These are phyloP conservation scores for Oxytorus armatus DNA, from an alignment of 2,888 invertebrate species.

Conservation along the genomic window DNA sequence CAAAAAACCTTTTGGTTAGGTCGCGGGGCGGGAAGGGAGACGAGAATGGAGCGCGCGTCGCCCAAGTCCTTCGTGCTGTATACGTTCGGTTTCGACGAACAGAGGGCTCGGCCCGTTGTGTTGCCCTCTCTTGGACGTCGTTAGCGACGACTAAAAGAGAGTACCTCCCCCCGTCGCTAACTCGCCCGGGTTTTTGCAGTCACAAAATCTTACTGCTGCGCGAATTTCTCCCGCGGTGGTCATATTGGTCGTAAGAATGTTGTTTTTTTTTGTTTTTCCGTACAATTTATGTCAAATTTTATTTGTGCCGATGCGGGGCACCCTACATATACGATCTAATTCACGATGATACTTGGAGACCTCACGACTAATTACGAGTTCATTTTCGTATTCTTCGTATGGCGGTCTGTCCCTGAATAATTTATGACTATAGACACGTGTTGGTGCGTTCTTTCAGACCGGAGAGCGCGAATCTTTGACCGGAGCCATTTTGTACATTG, in stretches of 20 bases:
- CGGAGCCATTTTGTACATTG: no score
- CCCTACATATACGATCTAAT: background rate
- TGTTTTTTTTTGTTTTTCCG: conserved; percentile 5
- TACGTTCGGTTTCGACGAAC: conserved; percentile 65
- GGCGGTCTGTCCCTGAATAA: no score
- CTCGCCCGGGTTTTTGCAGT: background rate
- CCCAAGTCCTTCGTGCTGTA: background rate
- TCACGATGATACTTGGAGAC: no score
- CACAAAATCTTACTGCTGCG: conserved; percentile 14
- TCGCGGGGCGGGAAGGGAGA: background rate
- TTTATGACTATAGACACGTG: no score
- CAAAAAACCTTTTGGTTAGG: conserved; percentile 51
- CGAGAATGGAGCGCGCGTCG: background rate
- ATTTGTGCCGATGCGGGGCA: background rate
- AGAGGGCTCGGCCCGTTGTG: background rate
- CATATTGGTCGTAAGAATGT: background rate
- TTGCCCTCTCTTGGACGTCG: background rate
- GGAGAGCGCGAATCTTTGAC: no score
- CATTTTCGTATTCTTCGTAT: background rate
- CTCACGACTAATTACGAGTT: no score
- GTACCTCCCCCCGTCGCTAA: background rate
- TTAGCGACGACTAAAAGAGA: background rate
- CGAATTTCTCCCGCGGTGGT: background rate
- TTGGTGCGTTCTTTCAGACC: no score
- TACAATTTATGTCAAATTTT: background rate